phyloP scores from a whole-genome alignment of 2,797 vertebrate species.

The Melanotaenia nigrans region DNA sequence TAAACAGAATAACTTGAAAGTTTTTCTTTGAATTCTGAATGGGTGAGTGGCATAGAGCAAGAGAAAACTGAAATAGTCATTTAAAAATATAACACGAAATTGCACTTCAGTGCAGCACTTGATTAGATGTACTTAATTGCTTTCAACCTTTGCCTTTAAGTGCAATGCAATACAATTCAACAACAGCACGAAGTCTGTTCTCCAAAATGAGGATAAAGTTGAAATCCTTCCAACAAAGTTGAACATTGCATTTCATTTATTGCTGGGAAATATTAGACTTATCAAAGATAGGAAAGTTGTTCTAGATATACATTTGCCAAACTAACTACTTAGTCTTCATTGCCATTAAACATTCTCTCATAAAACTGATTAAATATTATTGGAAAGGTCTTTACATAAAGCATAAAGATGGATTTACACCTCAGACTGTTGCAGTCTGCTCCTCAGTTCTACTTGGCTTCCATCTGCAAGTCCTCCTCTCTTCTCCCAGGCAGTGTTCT shows the following conservation, averaged over 20 bases:
- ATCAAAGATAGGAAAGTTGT: conserved; percentile 9
- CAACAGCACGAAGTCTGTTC: neutral
- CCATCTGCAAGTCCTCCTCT: neutral
- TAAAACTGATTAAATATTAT: conserved; percentile 16
- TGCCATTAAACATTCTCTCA: conserved; percentile 1
- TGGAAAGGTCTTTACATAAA: conserved; percentile 9
- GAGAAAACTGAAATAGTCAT: neutral
- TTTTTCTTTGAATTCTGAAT: no score
- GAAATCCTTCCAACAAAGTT: conserved; percentile 3
- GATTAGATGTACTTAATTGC: conserved; percentile 14
- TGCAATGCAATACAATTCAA: conserved; percentile 2
- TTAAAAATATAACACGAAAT: neutral
- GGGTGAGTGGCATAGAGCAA: no score
- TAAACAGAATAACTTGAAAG: no score
- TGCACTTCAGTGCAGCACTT: neutral
- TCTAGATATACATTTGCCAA: conserved; percentile 11
- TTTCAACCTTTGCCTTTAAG: neutral
- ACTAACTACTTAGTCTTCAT: conserved; percentile 11
- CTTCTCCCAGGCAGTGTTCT: neutral
- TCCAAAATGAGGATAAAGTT: neutral
- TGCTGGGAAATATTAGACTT: neutral
- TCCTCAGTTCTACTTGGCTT: neutral
- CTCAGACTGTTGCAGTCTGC: neutral
- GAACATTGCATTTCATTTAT: conserved; percentile 3
- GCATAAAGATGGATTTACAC: conserved; percentile 9